Percentiles rank a stretch among this genome's conserved stretches.
These are phyloP conservation scores for Acrobasis consociella DNA, from an alignment of 2,888 invertebrate species.

Conservation along the genomic window DNA sequence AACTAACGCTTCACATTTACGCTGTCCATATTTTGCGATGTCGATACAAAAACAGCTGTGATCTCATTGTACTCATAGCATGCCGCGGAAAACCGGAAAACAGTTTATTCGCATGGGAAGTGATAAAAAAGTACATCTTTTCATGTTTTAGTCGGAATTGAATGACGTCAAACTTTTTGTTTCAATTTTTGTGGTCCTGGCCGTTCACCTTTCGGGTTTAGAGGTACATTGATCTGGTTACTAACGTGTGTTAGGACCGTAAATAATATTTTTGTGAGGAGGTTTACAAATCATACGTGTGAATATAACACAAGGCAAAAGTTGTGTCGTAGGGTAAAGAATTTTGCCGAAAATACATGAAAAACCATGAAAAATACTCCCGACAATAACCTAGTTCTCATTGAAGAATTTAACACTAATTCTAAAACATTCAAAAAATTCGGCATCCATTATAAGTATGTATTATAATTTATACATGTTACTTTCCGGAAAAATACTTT, in stretches of 20 bases:
- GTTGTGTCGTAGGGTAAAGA: no score
- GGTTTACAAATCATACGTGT: no score
- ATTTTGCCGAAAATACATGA: no score
- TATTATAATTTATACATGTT: no score
- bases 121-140: slow-evolving; percentile 18
- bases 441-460: no score
- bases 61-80: slow-evolving; percentile 18
- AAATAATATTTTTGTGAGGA: no score
- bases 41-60: slow-evolving; percentile 7
- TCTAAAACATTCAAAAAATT: no score
- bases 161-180: slow-evolving; percentile 5
- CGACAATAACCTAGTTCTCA: no score
- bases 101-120: slow-evolving; percentile 18
- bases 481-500: no score
- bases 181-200: neutral
- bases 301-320: no score
- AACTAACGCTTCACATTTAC: neutral
- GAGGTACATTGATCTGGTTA: neutral
- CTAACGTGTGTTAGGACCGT: neutral
- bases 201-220: slow-evolving; percentile 9
- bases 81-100: slow-evolving; percentile 11
- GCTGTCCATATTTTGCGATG: neutral
- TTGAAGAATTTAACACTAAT: no score
- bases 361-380: no score
- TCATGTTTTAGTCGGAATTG: neutral